phyloP scores from a whole-genome alignment of 1,140 invertebrate genomes.

The Penaeus japonicus region DNA sequence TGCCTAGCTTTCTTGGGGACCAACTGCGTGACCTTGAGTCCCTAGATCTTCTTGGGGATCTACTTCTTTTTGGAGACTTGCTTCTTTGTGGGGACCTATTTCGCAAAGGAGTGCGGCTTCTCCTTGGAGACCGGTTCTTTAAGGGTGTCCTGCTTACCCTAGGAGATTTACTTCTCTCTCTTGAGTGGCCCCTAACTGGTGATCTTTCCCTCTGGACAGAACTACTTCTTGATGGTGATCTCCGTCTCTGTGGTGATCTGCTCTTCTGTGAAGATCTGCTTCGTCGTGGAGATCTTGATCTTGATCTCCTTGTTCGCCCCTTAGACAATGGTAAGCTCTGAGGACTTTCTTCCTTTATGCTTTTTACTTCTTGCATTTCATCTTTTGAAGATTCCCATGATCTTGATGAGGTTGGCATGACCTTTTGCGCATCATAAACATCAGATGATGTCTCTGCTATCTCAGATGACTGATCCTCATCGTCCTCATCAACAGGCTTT shows the following conservation, averaged over 20 bases:
- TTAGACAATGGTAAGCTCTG: too few species aligned
- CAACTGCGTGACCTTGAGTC: slow-evolving; percentile 32
- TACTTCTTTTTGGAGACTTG: neutral
- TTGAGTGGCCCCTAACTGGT: neutral
- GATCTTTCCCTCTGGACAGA: neutral
- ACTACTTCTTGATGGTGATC: neutral
- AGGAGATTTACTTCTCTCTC: slow-evolving; percentile 10
- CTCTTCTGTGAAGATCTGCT: neutral
- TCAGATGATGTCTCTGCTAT: too few species aligned
- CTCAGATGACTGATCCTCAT: too few species aligned
- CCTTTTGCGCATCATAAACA: too few species aligned
- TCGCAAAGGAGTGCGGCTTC: neutral
- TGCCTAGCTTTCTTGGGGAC: slow-evolving; percentile 24
- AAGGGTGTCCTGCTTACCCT: neutral
- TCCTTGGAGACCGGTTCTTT: neutral
- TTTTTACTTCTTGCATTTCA: too few species aligned
- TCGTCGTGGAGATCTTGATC: slow-evolving; percentile 6
- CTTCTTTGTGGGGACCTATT: neutral
- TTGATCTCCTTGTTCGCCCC: neutral
- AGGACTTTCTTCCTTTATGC: too few species aligned
- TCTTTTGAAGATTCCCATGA: too few species aligned
- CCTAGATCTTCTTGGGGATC: slow-evolving; percentile 33
- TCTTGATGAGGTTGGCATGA: too few species aligned
- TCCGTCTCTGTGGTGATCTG: slow-evolving; percentile 6
- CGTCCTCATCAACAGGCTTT: neutral